Base-by-base conservation (phyloP, 2,797 vertebrate genomes). In the Argya squamiceps region DNA sequence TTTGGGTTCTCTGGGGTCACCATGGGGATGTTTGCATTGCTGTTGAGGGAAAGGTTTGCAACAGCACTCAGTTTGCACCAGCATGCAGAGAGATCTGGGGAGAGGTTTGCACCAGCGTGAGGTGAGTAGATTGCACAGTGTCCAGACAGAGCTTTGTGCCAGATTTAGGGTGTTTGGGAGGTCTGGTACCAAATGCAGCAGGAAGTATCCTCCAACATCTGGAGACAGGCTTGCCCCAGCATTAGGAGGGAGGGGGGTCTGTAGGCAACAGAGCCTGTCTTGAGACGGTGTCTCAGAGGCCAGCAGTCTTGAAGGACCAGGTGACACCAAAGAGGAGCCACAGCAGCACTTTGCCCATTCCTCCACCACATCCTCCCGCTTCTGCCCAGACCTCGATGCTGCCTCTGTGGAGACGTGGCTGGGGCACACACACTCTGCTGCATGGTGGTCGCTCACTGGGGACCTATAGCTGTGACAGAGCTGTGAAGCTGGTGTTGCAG, bases 321-420 rank as follows among this genome's bases (percentile, higher is more conserved):
- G 13, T 77, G 47, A 53, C 46, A 83, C 24, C 10, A 32, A 30
- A 80, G 37, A 67, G 23, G 16, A 65, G 27, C 39, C 29, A 29
- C 1, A 2, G 23, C n/a, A 80, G 19, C 26, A 50, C 39, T 20
- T 52, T 91, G 4, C 14, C 18, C 29, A 2, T 49, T 53, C 11
- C 20, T 6, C 6, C 15, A 17, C 16, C 21, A 5, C 2, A 1
- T 49, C 58, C 18, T 59, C 14, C 43, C 0, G 0, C 58, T 56
- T 53, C 62, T 75, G 39, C 39, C 41, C 55, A 50, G n/a, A 32
- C 18, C 12, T 71, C 0, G 0, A 76, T 29, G 39, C 18, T 63
- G 39, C 29, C 27, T 3, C 0, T 47, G 43, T n/a, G 10, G 53
- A 53, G 50, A 14, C 5, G 5, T 16, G 41, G 10, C 34, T 47